Evolutionary conservation across 2,888 invertebrate species (phyloP).

Genomic region (Bellardia pandia): DNA sequence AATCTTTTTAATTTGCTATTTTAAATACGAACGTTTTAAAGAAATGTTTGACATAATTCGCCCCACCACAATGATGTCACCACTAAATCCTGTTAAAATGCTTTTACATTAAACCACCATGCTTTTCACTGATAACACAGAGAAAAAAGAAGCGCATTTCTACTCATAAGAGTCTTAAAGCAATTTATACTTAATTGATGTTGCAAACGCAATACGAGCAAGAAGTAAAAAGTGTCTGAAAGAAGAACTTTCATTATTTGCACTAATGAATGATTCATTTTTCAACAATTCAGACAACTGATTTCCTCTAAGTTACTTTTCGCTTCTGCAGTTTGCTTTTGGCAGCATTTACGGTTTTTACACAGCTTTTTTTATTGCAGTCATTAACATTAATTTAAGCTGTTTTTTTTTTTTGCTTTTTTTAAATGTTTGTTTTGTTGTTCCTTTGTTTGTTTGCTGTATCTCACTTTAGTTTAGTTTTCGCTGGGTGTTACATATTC

Average conservation of each 20-base stretch:
- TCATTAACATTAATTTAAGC: conserved; percentile 71
- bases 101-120: neutral
- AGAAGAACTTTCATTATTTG: conserved; percentile 26
- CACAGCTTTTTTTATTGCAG: conserved; percentile 57
- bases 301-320: conserved; percentile 44
- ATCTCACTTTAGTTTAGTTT: conserved; percentile 5
- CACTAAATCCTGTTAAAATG: conserved; percentile 3
- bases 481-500: neutral
- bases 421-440: conserved; percentile 14
- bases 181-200: conserved; percentile 62
- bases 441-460: neutral
- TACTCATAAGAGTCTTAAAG: conserved; percentile 38
- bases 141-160: neutral
- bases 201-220: neutral
- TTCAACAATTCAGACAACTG: conserved; percentile 62
- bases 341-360: conserved; percentile 44
- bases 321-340: conserved; percentile 9
- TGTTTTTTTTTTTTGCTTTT: conserved; percentile 1
- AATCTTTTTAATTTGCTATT: too few species aligned
- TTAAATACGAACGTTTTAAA: neutral
- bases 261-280: conserved; percentile 67
- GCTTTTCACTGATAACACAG: neutral
- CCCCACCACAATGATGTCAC: neutral
- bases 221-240: neutral
- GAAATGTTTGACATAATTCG: conserved; percentile 3